Percentiles rank a stretch among this genome's conserved stretches.
phyloP scores from a whole-genome alignment of 1,140 invertebrate genomes.

The Ctenoplectra terminalis region DNA sequence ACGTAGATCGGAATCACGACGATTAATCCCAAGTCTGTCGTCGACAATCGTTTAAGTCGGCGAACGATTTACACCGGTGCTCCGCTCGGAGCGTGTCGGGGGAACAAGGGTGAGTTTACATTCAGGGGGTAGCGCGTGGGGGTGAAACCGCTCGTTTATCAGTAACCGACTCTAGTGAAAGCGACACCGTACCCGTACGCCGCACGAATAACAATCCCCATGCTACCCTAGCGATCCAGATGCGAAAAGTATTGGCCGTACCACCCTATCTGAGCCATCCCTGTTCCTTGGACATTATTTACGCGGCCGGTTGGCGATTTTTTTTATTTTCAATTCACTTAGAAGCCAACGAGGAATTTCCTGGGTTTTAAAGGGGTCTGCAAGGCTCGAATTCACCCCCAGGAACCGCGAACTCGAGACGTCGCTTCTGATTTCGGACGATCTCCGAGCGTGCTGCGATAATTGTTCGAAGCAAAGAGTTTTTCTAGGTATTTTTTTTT shows the following conservation, averaged over 20 bases:
- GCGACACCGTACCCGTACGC: slow-evolving; percentile 80
- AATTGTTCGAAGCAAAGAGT: not conserved
- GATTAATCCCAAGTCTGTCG: slow-evolving; percentile 73
- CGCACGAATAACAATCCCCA: slow-evolving; percentile 80
- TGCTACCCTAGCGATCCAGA: slow-evolving; percentile 18
- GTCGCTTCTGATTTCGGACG: slow-evolving; percentile 55
- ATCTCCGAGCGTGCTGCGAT: not conserved
- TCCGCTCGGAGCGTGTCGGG: slow-evolving; percentile 62
- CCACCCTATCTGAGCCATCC: slow-evolving; percentile 30
- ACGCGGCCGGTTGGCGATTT: slow-evolving; percentile 55
- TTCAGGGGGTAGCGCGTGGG: slow-evolving; percentile 66
- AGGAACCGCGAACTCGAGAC: slow-evolving; percentile 41
- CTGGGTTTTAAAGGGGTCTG: slow-evolving; percentile 46
- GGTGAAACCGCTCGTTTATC: slow-evolving; percentile 82
- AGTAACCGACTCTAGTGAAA: slow-evolving; percentile 82
- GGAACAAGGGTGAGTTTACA: slow-evolving; percentile 78
- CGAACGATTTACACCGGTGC: slow-evolving; percentile 74
- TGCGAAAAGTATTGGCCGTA: slow-evolving; percentile 73
- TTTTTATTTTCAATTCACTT: slow-evolving; percentile 80
- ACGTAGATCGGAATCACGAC: slow-evolving; percentile 51
- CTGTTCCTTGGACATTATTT: slow-evolving; percentile 69
- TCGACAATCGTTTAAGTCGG: slow-evolving; percentile 76
- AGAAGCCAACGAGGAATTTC: slow-evolving; percentile 64
- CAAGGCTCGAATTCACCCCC: not conserved
- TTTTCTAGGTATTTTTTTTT: not conserved